Percentiles rank a stretch among this genome's conserved stretches.
phyloP scores from a whole-genome alignment of 2,888 invertebrate species.

The Agrenia bidenticulata region DNA sequence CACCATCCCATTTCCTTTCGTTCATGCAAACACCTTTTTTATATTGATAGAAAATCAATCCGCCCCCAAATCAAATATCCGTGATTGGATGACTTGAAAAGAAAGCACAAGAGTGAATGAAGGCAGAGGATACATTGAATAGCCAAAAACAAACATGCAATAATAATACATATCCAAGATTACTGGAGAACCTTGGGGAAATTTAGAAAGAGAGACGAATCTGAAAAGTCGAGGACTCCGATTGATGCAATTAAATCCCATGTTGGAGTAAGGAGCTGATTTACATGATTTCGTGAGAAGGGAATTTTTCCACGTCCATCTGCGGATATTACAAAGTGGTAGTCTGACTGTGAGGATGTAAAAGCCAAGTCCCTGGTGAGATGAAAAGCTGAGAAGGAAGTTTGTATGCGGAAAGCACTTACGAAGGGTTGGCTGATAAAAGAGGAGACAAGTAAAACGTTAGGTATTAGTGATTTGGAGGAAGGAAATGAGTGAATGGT shows the following conservation, averaged over 20 bases:
- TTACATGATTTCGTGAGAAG: constrained; percentile 6
- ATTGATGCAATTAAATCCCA: no score
- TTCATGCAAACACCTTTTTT: constrained; percentile 17
- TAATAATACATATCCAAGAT: no score
- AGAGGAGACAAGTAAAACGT: constrained; percentile 11
- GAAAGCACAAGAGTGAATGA: no score
- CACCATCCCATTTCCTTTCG: constrained; percentile 11
- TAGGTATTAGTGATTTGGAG: constrained; percentile 22
- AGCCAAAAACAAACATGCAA: no score
- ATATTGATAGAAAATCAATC: constrained; percentile 23
- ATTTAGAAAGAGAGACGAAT: no score
- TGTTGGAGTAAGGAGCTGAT: not conserved
- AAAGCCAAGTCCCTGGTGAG: constrained; percentile 13
- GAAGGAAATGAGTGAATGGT: constrained; percentile 26
- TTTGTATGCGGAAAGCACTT: constrained; percentile 23
- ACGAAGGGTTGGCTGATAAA: constrained; percentile 14
- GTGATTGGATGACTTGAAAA: no score
- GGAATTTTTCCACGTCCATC: constrained; percentile 19
- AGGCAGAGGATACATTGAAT: no score
- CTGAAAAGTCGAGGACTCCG: no score
- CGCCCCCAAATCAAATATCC: no score
- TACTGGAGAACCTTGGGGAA: no score
- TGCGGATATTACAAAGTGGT: constrained; percentile 16
- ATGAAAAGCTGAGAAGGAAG: constrained; percentile 22
- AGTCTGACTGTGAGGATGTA: not conserved